Conservation (phyloP, 1,140 invertebrate genomes). For the Gonioctena quinquepunctata region DNA sequence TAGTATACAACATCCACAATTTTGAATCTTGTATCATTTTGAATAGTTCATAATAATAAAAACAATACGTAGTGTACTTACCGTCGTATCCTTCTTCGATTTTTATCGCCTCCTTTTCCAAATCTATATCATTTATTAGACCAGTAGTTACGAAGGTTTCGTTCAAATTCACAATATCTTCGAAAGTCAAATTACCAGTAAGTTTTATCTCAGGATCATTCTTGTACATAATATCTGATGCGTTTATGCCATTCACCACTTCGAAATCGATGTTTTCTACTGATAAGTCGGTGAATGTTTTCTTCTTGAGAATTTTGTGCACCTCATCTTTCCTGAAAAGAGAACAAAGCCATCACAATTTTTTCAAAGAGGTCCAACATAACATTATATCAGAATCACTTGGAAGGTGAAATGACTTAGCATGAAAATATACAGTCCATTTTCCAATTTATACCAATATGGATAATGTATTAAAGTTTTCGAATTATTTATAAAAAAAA, state of each 20-base stretch:
- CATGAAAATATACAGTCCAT: too few relatives aligned
- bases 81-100: slow-evolving; percentile 15
- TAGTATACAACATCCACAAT: too few relatives aligned
- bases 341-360: too few relatives aligned
- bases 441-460: too few relatives aligned
- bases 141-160: slow-evolving; percentile 21
- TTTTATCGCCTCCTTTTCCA: slow-evolving; percentile 33
- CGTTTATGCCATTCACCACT: slow-evolving; percentile 36
- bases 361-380: background rate
- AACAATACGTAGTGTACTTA: too few relatives aligned
- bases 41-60: too few relatives aligned
- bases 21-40: too few relatives aligned
- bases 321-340: slow-evolving; percentile 35
- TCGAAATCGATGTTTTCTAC: slow-evolving; percentile 39
- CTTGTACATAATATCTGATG: slow-evolving; percentile 19
- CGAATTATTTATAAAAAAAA: too few relatives aligned
- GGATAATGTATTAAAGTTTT: too few relatives aligned
- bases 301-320: slow-evolving; percentile 25
- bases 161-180: slow-evolving; percentile 30
- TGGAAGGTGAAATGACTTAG: too few relatives aligned
- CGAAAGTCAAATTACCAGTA: slow-evolving; percentile 36
- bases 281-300: slow-evolving; percentile 37
- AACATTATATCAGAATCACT: too few relatives aligned
- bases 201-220: slow-evolving; percentile 19
- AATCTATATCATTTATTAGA: slow-evolving; percentile 33